These are phyloP conservation scores for Hyposoter dolosus DNA, from an alignment of 2,888 invertebrate species.

Conservation along the genomic window DNA sequence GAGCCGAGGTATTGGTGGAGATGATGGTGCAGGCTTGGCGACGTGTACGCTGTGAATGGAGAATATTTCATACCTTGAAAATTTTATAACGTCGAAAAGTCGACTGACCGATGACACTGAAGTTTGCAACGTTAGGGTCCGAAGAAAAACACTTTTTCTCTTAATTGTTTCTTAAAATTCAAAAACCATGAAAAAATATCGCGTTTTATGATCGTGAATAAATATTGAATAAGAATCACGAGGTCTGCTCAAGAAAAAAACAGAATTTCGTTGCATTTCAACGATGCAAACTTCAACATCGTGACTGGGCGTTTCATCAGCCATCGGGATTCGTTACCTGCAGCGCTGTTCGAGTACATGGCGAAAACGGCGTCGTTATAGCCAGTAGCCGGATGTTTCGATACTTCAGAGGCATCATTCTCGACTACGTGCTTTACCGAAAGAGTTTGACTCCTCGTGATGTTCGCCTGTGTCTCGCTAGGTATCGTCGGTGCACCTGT, in stretches of 20 bases:
- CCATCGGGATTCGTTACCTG: conserved; percentile 70
- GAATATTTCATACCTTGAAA: not conserved
- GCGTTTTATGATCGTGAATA: no score
- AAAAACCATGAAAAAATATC: no score
- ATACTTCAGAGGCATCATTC: conserved; percentile 74
- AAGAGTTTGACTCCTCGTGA: conserved; percentile 75
- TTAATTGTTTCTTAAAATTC: no score
- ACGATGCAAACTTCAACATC: no score
- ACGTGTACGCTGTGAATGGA: conserved; percentile 76
- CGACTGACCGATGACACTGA: not conserved
- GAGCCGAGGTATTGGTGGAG: conserved; percentile 81
- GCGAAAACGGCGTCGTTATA: conserved; percentile 81
- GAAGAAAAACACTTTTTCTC: no score
- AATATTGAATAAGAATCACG: no score
- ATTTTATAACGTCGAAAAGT: not conserved
- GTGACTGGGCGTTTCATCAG: not conserved
- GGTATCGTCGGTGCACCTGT: conserved; percentile 77
- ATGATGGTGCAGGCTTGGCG: conserved; percentile 81
- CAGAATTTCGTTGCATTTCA: not conserved
- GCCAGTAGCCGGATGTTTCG: conserved; percentile 75
- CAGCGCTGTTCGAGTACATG: conserved; percentile 80
- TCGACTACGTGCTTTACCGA: conserved; percentile 73
- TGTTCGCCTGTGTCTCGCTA: conserved; percentile 75
- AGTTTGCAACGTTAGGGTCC: no score
- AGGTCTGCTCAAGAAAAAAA: not conserved